Evolutionary conservation across 2,888 invertebrate species (phyloP).

Genomic region (Eulithis testata): DNA sequence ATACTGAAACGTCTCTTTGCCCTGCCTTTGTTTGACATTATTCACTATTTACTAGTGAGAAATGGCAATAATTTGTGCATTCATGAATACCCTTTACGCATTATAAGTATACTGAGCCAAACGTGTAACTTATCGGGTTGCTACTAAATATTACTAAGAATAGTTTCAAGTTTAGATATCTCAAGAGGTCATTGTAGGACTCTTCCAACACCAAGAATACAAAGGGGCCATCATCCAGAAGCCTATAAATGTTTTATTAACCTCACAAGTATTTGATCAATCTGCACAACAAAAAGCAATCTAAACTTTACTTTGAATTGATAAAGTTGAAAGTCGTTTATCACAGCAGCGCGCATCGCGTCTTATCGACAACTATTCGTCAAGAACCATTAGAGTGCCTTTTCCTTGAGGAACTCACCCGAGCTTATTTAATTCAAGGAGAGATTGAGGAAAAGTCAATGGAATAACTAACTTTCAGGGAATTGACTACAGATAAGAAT

Average conservation of each 20-base stretch:
- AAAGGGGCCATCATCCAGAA: not conserved
- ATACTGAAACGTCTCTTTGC: too few species aligned
- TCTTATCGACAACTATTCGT: constrained; percentile 33
- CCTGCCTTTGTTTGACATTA: too few species aligned
- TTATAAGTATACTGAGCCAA: too few species aligned
- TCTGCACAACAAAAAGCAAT: constrained; percentile 23
- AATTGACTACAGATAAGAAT: constrained; percentile 21
- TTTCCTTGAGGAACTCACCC: constrained; percentile 19
- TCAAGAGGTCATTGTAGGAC: not conserved
- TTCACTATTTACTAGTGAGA: too few species aligned
- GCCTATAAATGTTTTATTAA: constrained; percentile 19
- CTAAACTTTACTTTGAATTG: constrained; percentile 25
- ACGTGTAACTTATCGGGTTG: too few species aligned
- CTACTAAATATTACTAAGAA: too few species aligned
- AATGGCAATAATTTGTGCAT: too few species aligned
- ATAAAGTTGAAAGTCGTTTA: constrained; percentile 33
- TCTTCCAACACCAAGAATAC: not conserved
- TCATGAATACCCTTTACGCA: too few species aligned
- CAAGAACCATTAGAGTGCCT: constrained; percentile 33
- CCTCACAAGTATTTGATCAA: constrained; percentile 20
- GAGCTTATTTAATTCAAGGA: constrained; percentile 27
- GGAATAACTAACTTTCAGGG: constrained; percentile 18
- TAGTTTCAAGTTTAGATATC: not conserved
- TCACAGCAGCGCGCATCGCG: constrained; percentile 16
- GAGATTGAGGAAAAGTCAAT: constrained; percentile 20